A percentile compares a stretch with the other conserved stretches of the same genome.
phyloP scores from a whole-genome alignment of 2,113 vertebrate genomes.

The Pionites leucogaster region DNA sequence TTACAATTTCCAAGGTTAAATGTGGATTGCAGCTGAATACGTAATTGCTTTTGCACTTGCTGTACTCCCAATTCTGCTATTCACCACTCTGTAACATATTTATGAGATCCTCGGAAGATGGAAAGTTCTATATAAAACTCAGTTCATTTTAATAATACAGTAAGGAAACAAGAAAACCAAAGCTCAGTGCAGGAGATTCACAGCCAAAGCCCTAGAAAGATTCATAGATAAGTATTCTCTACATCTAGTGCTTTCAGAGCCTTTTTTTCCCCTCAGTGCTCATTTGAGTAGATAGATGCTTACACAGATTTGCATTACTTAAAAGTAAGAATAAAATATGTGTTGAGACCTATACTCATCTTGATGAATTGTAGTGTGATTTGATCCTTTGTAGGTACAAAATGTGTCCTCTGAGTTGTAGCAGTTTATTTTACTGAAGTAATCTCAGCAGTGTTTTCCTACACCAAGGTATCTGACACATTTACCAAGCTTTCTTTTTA shows the following conservation, averaged over 20 bases:
- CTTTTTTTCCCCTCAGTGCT: neutral
- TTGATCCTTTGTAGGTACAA: neutral
- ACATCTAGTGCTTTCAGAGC: neutral
- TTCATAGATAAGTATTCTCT: neutral
- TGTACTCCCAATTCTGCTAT: neutral
- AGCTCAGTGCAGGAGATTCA: neutral
- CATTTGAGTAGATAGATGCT: neutral
- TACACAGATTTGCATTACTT: neutral
- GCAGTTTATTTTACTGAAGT: conserved; percentile 5
- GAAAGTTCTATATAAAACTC: neutral
- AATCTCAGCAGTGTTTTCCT: conserved; percentile 12
- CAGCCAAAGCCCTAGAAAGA: neutral
- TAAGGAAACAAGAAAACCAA: neutral
- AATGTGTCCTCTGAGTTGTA: neutral
- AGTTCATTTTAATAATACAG: neutral
- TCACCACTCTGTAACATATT: neutral
- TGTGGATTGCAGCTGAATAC: neutral
- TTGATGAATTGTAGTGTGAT: neutral
- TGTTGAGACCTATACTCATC: neutral
- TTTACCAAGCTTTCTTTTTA: neutral
- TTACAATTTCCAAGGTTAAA: neutral
- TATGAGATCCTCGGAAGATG: neutral
- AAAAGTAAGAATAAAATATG: neutral
- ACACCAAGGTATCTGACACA: neutral
- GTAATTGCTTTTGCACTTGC: neutral